phyloP scores from a whole-genome alignment of 2,888 invertebrate species.

The Drosophila anomalata region DNA sequence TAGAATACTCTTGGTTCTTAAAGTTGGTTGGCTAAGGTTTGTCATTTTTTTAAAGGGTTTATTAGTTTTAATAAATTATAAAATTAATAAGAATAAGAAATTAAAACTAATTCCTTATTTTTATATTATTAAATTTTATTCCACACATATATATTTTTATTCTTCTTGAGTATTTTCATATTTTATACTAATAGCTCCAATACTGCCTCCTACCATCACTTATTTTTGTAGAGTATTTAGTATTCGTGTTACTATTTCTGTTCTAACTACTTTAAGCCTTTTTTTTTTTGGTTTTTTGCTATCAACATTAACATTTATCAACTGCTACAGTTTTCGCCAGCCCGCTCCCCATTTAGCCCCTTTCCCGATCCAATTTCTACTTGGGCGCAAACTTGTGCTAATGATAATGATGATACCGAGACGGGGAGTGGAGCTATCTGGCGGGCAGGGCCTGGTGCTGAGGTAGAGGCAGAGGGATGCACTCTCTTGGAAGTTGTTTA shows the following conservation, averaged over 20 bases:
- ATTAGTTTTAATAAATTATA: neutral
- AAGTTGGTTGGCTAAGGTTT: slow-evolving; percentile 4
- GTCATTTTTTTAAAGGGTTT: neutral
- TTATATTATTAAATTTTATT: slow-evolving; percentile 2
- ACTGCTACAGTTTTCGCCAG: slow-evolving; percentile 67
- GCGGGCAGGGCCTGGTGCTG: neutral
- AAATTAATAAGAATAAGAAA: neutral
- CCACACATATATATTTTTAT: neutral
- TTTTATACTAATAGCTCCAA: neutral
- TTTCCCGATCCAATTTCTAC: slow-evolving; percentile 13
- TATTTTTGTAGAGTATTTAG: slow-evolving; percentile 14
- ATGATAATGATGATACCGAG: slow-evolving; percentile 76
- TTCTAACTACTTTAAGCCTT: slow-evolving; percentile 19
- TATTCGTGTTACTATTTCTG: neutral
- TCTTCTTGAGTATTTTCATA: neutral
- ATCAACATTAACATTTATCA: slow-evolving; percentile 78
- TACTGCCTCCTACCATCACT: no score
- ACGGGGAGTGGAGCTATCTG: slow-evolving; percentile 34
- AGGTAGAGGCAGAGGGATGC: slow-evolving; percentile 7
- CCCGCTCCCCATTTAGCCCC: slow-evolving; percentile 3
- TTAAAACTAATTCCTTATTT: no score
- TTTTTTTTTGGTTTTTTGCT: slow-evolving; percentile 55
- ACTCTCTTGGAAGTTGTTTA: slow-evolving; percentile 56
- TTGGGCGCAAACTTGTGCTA: slow-evolving; percentile 70
- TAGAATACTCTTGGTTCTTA: slow-evolving; percentile 45